phyloP scores from a whole-genome alignment of 23 tunicate genomes.

The Aplidium turbinatum region DNA sequence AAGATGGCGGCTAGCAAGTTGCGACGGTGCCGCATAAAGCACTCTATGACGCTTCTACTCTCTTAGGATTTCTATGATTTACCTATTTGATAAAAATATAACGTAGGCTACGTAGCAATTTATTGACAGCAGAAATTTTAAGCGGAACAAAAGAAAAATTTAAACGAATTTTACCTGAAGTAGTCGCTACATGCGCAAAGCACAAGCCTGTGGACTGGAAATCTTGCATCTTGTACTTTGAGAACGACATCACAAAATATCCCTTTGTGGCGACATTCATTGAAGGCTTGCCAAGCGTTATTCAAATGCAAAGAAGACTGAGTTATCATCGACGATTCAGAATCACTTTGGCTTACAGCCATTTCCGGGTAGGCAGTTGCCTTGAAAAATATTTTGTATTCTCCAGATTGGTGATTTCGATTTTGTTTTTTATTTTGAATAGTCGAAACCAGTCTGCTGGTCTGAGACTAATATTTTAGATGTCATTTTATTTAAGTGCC shows the following conservation, averaged over 20 bases:
- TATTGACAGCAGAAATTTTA: too few species aligned
- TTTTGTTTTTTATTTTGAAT: too few species aligned
- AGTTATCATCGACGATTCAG: constrained; percentile 65
- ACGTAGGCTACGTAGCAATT: too few species aligned
- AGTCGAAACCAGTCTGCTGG: too few species aligned
- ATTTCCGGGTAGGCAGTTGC: constrained; percentile 28
- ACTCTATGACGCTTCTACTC: too few species aligned
- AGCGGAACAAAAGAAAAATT: background rate
- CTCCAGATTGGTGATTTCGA: constrained; percentile 22
- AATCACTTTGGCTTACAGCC: constrained; percentile 62
- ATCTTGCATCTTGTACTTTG: constrained; percentile 72
- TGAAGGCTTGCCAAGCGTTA: constrained; percentile 81
- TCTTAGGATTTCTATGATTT: too few species aligned
- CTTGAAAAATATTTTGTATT: background rate
- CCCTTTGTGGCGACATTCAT: constrained; percentile 83
- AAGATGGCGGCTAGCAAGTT: too few species aligned
- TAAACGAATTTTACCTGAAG: constrained; percentile 73
- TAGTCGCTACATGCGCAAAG: constrained; percentile 94
- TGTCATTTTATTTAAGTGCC: too few species aligned
- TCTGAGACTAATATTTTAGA: too few species aligned
- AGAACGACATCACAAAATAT: constrained; percentile 90
- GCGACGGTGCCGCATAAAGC: too few species aligned
- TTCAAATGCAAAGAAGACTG: constrained; percentile 43
- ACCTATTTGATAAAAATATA: too few species aligned
- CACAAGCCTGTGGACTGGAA: constrained; percentile 87